Evolutionary conservation across 1,140 invertebrate species (phyloP).

Genomic region (Araneus ventricosus): DNA sequence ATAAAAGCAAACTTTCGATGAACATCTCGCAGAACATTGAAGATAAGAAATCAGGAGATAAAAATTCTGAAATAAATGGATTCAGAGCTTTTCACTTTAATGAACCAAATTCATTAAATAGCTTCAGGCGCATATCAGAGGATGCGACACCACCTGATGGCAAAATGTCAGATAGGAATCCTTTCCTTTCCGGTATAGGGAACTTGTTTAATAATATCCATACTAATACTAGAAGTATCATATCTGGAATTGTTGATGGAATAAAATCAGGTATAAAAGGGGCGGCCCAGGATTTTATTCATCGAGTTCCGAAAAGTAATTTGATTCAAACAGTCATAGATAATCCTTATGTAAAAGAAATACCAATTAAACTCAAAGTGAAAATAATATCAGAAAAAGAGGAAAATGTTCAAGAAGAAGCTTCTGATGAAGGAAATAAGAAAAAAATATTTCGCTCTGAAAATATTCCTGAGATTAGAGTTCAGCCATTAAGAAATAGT

Average conservation of each 20-base stretch:
- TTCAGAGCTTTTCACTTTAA: no score
- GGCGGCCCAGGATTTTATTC: neutral
- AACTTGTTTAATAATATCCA: neutral
- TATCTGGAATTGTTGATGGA: neutral
- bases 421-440: neutral
- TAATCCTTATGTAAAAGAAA: neutral
- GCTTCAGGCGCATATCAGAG: no score
- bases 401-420: neutral
- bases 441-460: neutral
- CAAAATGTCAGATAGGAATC: neutral
- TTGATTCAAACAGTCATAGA: neutral
- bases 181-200: neutral
- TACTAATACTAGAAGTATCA: neutral
- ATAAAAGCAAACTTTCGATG: neutral
- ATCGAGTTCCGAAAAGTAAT: neutral
- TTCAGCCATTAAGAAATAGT: neutral
- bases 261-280: neutral
- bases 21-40: neutral
- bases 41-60: no score
- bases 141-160: neutral
- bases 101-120: no score
- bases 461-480: neutral
- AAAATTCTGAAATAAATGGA: no score
- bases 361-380: neutral
- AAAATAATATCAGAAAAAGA: neutral